Evolutionary conservation across 1,140 invertebrate species (phyloP).

Genomic region (Zophobas atratus): DNA sequence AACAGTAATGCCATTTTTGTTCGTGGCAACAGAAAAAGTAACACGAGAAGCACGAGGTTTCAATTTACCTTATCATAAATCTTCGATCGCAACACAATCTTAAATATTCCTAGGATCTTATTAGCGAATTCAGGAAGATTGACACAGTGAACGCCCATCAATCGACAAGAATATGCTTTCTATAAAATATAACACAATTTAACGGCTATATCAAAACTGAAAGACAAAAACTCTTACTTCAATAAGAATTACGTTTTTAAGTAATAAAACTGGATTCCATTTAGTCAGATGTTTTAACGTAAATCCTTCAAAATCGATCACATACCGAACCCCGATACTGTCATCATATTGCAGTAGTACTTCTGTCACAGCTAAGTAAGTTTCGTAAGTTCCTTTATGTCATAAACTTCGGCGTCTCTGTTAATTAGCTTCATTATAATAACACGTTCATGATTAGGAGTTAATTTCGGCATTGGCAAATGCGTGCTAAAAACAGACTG

Average conservation of each 20-base stretch:
- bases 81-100: background rate
- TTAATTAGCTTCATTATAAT: background rate
- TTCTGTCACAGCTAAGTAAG: background rate
- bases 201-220: background rate
- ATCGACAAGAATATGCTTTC: slow-evolving; percentile 18
- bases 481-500: background rate
- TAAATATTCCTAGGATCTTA: slow-evolving; percentile 1
- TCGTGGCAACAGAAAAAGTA: too few relatives aligned
- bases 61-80: slow-evolving; percentile 9
- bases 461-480: slow-evolving; percentile 5
- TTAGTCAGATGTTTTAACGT: background rate
- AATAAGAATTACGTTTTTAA: background rate
- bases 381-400: background rate
- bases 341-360: background rate
- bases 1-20: too few relatives aligned
- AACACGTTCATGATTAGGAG: background rate
- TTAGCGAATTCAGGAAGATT: slow-evolving; percentile 3
- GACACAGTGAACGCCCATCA: background rate
- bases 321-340: background rate
- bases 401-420: background rate
- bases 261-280: background rate
- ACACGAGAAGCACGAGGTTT: too few relatives aligned
- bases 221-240: background rate
- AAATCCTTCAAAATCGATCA: background rate
- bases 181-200: slow-evolving; percentile 20